Percentiles rank a stretch among this genome's conserved stretches.
These are phyloP conservation scores for Macrophya alboannulata DNA, from an alignment of 2,888 invertebrate species.

Conservation along the genomic window DNA sequence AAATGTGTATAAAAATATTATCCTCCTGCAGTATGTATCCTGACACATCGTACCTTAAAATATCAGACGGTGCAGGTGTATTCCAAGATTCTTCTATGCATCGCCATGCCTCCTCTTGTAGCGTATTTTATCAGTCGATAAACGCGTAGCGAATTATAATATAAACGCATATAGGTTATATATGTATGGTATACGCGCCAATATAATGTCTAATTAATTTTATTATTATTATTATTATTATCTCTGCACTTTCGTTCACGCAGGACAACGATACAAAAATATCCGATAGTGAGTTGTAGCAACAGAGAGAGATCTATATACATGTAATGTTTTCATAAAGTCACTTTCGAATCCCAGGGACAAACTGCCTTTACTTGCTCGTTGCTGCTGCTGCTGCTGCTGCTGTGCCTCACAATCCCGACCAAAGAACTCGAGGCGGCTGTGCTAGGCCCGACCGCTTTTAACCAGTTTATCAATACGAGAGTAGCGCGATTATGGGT, in stretches of 20 bases:
- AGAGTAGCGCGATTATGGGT: constrained; percentile 24
- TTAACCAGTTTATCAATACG: constrained; percentile 52
- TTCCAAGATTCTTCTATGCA: not conserved
- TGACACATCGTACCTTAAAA: not conserved
- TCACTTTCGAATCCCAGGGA: constrained; percentile 55
- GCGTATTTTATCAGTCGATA: not conserved
- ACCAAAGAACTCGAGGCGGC: constrained; percentile 26
- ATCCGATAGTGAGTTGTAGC: constrained; percentile 1
- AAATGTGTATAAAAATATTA: not conserved
- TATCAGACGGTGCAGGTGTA: not conserved
- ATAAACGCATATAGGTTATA: no score
- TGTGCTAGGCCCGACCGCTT: constrained; percentile 20
- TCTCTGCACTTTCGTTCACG: not conserved
- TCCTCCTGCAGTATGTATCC: not conserved
- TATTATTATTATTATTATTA: not conserved
- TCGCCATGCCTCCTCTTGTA: not conserved
- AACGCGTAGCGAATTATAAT: not conserved
- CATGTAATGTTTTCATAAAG: constrained; percentile 26
- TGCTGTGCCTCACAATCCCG: constrained; percentile 6
- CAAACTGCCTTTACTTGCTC: not conserved
- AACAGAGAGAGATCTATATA: not conserved
- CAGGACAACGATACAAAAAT: constrained; percentile 6
- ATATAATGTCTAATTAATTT: not conserved
- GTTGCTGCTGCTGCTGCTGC: not conserved
- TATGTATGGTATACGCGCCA: not conserved